Evolutionary conservation across 2,113 vertebrate species (phyloP).

Genomic region (Reinhardtius hippoglossoides): DNA sequence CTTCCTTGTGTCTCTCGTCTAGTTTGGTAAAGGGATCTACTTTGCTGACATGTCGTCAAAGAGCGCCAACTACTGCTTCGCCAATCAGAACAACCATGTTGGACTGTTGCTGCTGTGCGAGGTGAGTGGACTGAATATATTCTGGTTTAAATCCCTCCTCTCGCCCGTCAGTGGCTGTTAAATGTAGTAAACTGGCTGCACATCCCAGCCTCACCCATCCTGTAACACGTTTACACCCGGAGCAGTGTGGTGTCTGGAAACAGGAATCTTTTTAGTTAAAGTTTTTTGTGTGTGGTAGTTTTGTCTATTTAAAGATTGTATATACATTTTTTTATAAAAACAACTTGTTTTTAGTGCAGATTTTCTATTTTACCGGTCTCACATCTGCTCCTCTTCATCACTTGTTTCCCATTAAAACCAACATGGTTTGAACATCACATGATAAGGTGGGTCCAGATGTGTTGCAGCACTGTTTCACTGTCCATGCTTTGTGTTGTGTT

Average conservation of each 20-base stretch:
- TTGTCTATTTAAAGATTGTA: too few relatives aligned
- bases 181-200: neutral
- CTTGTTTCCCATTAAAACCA: neutral
- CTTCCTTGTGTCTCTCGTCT: conserved; percentile 36
- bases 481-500: neutral
- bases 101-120: conserved; percentile 89
- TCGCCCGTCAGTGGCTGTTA: too few relatives aligned
- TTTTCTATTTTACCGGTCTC: too few relatives aligned
- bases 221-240: too few relatives aligned
- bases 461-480: neutral
- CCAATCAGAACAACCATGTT: conserved; percentile 79
- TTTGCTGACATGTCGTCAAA: conserved; percentile 96
- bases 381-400: too few relatives aligned
- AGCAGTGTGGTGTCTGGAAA: too few relatives aligned
- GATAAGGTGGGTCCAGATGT: neutral
- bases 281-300: too few relatives aligned
- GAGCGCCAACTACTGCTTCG: conserved; percentile 93
- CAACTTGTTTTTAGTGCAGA: too few relatives aligned
- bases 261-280: too few relatives aligned
- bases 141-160: too few relatives aligned
- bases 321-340: too few relatives aligned
- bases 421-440: neutral
- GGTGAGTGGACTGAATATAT: conserved; percentile 68
- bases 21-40: conserved; percentile 96
- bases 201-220: too few relatives aligned